Base-by-base conservation (phyloP, 2,113 vertebrate species). In the Solea solea region DNA sequence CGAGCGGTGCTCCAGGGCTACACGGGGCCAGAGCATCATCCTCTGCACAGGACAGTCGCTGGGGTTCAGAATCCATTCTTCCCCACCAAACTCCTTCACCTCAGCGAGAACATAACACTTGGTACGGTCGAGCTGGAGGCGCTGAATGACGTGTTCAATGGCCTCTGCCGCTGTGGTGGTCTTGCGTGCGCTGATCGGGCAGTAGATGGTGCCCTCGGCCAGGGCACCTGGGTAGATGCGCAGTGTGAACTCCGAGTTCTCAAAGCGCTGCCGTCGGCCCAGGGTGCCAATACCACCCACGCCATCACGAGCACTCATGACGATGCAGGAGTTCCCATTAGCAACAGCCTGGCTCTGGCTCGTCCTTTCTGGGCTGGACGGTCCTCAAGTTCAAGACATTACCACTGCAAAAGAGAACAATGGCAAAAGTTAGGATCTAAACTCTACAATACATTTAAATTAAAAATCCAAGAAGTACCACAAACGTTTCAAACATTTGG, bases 51-150 rank as follows among this genome's bases (percentile, higher is more conserved):
- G 98, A 84, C 96, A 97, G 91, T 99, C 98, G 14, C 91, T 95
- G 58, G 98, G 97, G 92, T 98, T 99, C 84, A 99, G 96, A 80
- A 99, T 98, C 97, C 98, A 99, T 91, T 99, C 98, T 79, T 99
- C 97, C 54, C 98, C 98, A 1, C 98, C 98, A 6, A 98, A 99
- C 87, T 99, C 98, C 88, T 98, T 99, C 84, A 99, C 98, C 75
- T 99, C 98, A 0, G 98, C 98, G 39, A 99, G 72, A 56, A 99
- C 97, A 0, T 99, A 99, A 48, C 95, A 98, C 93, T 94, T 97
- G 61, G 95, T 95, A 82, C 96, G 95, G 81, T 99, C 97, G 0
- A 99, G 93, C 34, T 92, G 94, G 58, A 99, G 94, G 74, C 93
- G 96, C 9, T 94, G 89, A 49, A 99, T 96, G 79, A 98, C 95